A percentile compares a stretch with the other conserved stretches of the same genome.
Evolutionary conservation across 2,113 vertebrate genomes (phyloP).

Genomic region (Psittacara wagleri): DNA sequence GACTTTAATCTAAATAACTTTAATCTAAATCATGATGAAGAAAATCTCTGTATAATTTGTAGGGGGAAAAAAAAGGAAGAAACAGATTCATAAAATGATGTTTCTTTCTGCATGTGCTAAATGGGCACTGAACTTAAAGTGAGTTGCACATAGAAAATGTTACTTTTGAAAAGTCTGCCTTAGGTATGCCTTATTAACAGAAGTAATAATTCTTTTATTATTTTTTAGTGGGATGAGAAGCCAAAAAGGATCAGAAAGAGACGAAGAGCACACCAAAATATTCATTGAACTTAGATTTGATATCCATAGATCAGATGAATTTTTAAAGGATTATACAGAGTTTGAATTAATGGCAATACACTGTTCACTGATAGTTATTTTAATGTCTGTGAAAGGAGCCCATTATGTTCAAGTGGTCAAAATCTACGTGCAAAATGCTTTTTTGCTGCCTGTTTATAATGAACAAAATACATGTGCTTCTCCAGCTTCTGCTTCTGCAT

Average conservation of each 20-base stretch:
- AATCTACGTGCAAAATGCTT: neutral
- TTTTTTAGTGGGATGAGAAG: neutral
- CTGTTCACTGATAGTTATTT: neutral
- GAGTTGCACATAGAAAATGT: neutral
- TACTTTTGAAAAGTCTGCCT: neutral
- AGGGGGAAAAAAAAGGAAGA: neutral
- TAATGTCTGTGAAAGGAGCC: neutral
- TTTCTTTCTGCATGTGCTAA: neutral
- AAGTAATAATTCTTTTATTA: neutral
- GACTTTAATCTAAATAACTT: neutral
- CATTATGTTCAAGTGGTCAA: neutral
- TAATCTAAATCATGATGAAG: neutral
- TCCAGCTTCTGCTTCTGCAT: neutral
- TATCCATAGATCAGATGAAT: neutral
- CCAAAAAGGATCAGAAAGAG: neutral
- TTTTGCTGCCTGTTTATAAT: neutral
- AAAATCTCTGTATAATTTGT: neutral
- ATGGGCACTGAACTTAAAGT: neutral
- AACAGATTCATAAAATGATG: neutral
- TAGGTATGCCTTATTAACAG: neutral
- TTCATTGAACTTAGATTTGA: neutral
- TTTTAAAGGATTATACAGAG: neutral
- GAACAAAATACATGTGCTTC: neutral
- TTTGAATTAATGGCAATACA: neutral
- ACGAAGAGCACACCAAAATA: neutral